Base-by-base conservation (phyloP, 2,797 vertebrate species). In the Phoeniculus purpureus region DNA sequence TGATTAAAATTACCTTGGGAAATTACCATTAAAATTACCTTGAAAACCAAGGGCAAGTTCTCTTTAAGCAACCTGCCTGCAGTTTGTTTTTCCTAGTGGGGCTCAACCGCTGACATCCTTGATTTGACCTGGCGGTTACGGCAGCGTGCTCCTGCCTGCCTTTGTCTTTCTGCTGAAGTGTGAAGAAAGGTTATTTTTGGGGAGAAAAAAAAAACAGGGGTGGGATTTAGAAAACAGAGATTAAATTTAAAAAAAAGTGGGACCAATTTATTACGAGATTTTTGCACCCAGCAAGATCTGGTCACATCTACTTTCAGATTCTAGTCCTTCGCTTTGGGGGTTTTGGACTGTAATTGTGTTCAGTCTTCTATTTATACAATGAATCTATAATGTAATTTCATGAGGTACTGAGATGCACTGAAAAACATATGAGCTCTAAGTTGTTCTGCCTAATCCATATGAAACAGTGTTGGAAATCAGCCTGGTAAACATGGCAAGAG, bases 331-430 rank as follows among this genome's bases (percentile, higher is more conserved):
- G 10, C 92, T 95, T 91, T 83, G 67, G 72, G 91, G 81, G 58
- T 74, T 94, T 92, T 94, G 92, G 92, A 88, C 93, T 89, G 84
- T 85, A 94, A 96, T 95, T 94, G 94, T 88, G 94, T 95, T 91
- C 95, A 70, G 96, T 90, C 85, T 96, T 94, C 96, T 97, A 96
- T 96, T 97, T 97, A 97, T 97, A 97, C 95, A 96, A 95, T 97
- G 97, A 97, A 98, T 97, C 97, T 97, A 95, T 98, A 97, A 98
- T 97, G 97, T 97, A 98, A 98, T 98, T 98, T 98, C 94, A 94
- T 90, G 65, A 97, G 96, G 96, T 95, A 97, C 96, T 94, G 97
- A 96, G 95, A 97, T 95, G 96, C 96, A 95, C 96, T 72, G 70
- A 93, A 96, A 96, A 96, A 93, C 96, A 86, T 85, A 94, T 77